Evolutionary conservation across 2,797 vertebrate species (phyloP).

Genomic region (Danio jaintianensis): DNA sequence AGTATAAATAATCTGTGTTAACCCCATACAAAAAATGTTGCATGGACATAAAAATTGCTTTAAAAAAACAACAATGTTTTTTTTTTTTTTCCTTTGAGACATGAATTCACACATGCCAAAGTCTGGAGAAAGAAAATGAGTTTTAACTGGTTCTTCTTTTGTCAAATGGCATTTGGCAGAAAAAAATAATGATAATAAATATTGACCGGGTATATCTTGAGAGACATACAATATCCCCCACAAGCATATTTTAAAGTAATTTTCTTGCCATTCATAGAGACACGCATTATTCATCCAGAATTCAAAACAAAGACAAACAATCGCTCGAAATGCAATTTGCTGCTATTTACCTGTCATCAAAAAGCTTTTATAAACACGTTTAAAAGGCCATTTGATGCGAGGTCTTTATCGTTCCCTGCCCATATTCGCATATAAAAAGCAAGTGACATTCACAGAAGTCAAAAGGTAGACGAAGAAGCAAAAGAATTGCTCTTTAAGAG

Average conservation of each 20-base stretch:
- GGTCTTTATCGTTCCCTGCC: slow-evolving; percentile 45
- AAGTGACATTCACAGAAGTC: slow-evolving; percentile 59
- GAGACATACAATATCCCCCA: slow-evolving; percentile 43
- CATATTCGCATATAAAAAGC: slow-evolving; percentile 45
- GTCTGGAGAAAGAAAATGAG: neutral
- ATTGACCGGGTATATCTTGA: slow-evolving; percentile 32
- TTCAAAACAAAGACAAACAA: slow-evolving; percentile 63
- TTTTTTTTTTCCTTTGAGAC: neutral
- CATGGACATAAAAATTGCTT: neutral
- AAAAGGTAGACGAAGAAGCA: slow-evolving; percentile 35
- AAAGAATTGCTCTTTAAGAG: slow-evolving; percentile 41
- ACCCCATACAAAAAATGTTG: neutral
- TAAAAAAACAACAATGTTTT: neutral
- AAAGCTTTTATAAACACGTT: slow-evolving; percentile 64
- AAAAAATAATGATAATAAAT: slow-evolving; percentile 42
- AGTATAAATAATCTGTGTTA: neutral
- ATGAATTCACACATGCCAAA: neutral
- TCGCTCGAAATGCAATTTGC: slow-evolving; percentile 60
- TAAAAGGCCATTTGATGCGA: slow-evolving; percentile 57
- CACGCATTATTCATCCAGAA: slow-evolving; percentile 50
- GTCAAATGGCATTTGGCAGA: slow-evolving; percentile 48
- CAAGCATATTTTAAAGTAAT: slow-evolving; percentile 59
- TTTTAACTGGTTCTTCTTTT: slow-evolving; percentile 29
- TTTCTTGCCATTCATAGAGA: slow-evolving; percentile 59
- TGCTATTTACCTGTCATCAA: slow-evolving; percentile 66